phyloP scores from a whole-genome alignment of 2,113 vertebrate species.

The Empidonax traillii region DNA sequence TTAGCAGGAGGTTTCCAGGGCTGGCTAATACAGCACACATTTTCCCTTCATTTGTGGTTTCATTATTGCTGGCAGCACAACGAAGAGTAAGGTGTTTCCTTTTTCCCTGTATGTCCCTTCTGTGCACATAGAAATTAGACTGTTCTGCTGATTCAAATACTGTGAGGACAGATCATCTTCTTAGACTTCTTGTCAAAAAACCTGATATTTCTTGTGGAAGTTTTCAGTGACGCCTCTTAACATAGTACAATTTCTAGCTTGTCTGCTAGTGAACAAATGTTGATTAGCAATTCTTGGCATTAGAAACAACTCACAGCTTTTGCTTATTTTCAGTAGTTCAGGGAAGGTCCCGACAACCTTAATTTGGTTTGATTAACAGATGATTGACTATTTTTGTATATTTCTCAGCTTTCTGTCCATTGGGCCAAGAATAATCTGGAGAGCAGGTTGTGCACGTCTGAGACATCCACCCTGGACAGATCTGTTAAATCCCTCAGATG shows the following conservation, averaged over 20 bases:
- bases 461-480: not conserved
- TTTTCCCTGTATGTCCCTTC: not conserved
- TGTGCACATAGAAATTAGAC: not conserved
- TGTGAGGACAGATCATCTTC: not conserved
- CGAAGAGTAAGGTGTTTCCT: not conserved
- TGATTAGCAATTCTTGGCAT: conserved; percentile 7
- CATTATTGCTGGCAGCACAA: not conserved
- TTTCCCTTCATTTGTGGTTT: not conserved
- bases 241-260: not conserved
- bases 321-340: conserved; percentile 8
- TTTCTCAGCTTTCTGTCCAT: not conserved
- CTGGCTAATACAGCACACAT: not conserved
- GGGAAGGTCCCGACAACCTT: not conserved
- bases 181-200: not conserved
- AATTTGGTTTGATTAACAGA: not conserved
- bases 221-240: not conserved
- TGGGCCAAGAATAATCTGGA: not conserved
- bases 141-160: not conserved
- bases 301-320: conserved; percentile 26
- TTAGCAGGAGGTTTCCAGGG: not conserved
- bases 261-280: not conserved
- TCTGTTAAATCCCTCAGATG: not conserved
- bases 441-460: not conserved
- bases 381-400: not conserved
- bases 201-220: not conserved